Conservation (phyloP, 1,140 invertebrate genomes). For the Drosophila bocqueti region DNA sequence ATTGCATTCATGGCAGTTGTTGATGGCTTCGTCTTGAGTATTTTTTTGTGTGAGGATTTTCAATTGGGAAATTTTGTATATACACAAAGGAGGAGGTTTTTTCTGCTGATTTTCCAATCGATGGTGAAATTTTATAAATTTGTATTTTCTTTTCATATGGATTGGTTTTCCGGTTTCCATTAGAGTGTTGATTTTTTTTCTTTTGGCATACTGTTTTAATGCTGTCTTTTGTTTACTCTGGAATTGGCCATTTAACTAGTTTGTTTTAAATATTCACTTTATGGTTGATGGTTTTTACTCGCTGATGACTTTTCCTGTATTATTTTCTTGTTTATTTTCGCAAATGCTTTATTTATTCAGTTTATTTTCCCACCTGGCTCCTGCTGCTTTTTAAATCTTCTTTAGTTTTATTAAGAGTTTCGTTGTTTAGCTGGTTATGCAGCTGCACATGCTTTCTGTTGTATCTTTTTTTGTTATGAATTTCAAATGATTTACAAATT, state of each 20-base stretch:
- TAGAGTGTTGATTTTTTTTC: constrained; percentile 12
- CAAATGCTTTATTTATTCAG: constrained; percentile 23
- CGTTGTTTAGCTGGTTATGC: constrained; percentile 15
- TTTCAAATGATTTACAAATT: constrained; percentile 41
- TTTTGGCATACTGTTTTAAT: constrained; percentile 29
- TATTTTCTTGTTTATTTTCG: constrained; percentile 23
- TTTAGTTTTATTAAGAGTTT: neutral
- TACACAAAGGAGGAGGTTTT: constrained; percentile 19
- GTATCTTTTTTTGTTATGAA: constrained; percentile 21
- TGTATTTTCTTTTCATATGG: constrained; percentile 13
- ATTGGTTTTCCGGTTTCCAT: constrained; percentile 20
- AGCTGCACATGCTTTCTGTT: neutral
- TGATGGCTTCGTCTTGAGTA: constrained; percentile 8
- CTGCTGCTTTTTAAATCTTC: neutral
- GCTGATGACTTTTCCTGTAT: constrained; percentile 7
- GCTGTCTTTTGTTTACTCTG: constrained; percentile 12
- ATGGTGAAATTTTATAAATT: constrained; percentile 21
- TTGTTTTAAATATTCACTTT: constrained; percentile 30
- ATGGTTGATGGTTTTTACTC: constrained; percentile 4
- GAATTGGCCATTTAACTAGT: constrained; percentile 15
- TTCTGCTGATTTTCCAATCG: constrained; percentile 9
- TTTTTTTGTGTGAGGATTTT: constrained; percentile 19
- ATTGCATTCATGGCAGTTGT: constrained; percentile 75
- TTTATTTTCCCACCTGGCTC: constrained; percentile 11
- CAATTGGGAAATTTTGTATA: constrained; percentile 12